Evolutionary conservation across 2,888 invertebrate species (phyloP).

Genomic region (Melanophora roralis): DNA sequence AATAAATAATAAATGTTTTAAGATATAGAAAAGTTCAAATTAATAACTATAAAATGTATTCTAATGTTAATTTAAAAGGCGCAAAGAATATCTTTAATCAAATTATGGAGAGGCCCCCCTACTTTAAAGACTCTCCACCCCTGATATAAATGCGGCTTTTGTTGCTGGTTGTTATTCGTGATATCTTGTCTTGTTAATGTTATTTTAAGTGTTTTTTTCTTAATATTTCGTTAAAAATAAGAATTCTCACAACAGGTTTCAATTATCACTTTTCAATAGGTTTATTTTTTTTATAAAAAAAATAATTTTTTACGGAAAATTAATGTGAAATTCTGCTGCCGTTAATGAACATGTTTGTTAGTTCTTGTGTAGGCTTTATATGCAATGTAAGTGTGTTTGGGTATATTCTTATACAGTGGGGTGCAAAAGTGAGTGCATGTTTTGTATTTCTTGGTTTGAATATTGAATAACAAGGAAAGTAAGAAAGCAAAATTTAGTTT

Average conservation of each 20-base stretch:
- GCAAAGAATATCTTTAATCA: too few relatives aligned
- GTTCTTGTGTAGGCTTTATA: too few relatives aligned
- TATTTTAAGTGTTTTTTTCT: slow-evolving; percentile 31
- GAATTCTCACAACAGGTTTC: slow-evolving; percentile 52
- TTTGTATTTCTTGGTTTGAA: too few relatives aligned
- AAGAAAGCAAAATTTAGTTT: too few relatives aligned
- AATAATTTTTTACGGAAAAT: slow-evolving; percentile 4
- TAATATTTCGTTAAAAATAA: slow-evolving; percentile 20
- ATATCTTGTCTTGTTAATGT: slow-evolving; percentile 25
- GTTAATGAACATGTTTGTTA: not conserved
- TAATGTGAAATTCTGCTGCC: slow-evolving; percentile 3
- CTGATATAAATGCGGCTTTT: not conserved
- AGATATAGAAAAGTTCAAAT: too few relatives aligned
- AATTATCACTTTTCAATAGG: slow-evolving; percentile 58
- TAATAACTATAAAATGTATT: too few relatives aligned
- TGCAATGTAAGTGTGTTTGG: not conserved
- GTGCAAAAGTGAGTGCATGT: too few relatives aligned
- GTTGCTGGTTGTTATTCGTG: not conserved
- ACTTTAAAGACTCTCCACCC: not conserved
- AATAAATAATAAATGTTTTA: too few relatives aligned
- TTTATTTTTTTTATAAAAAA: slow-evolving; percentile 9
- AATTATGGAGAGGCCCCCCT: too few relatives aligned
- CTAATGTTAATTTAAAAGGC: too few relatives aligned
- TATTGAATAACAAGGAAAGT: too few relatives aligned
- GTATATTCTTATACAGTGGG: too few relatives aligned